Evolutionary conservation across 2,113 vertebrate genomes (phyloP), one percentile per base, ranked within the genome.

Genomic region (Crotalus viridis): DNA sequence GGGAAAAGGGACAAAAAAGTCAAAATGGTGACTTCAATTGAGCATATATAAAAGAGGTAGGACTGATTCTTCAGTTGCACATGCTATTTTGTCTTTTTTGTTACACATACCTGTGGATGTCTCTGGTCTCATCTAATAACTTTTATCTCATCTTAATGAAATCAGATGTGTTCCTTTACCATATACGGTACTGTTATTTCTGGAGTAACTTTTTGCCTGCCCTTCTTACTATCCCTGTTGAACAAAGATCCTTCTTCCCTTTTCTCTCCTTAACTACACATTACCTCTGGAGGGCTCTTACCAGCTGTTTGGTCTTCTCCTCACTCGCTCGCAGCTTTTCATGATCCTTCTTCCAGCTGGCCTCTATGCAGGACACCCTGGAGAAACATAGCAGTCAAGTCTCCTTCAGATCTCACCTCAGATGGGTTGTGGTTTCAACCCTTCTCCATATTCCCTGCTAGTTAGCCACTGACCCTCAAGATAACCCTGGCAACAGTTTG

Each of bases 281-380:
- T 17, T 39, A 90, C 15, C 22, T 74, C 87, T 19, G 39, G n/a
- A 13, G 9, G 13, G 10, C 24, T 51, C 87, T 93, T 92, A 96
- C 96, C 96, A 96, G 90, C 0, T 81, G 90, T 0, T 24, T 52
- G 46, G 0, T 69, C 91, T 89, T 94, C 43, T 96, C 96, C 94
- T 96, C 95, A 0, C 69, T 95, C n/a, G 93, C 94, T 59, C 88
- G 97, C 0, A 98, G 94, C 94, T 97, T 98, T 91, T 97, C 97
- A 95, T 97, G 97, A 28, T 98, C 98, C 61, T 98, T 98, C 94
- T 98, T 98, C 93, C 98, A 97, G 94, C 97, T 95, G 88, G 98
- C 98, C 74, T 98, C 98, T 33, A 98, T 98, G 12, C 98, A 97
- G 1, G 96, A 97, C 91, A 98, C n/a, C 95, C 98, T 98, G 26